These are phyloP conservation scores for Sinonovacula constricta DNA, from an alignment of 1,140 invertebrate genomes.

Conservation along the genomic window DNA sequence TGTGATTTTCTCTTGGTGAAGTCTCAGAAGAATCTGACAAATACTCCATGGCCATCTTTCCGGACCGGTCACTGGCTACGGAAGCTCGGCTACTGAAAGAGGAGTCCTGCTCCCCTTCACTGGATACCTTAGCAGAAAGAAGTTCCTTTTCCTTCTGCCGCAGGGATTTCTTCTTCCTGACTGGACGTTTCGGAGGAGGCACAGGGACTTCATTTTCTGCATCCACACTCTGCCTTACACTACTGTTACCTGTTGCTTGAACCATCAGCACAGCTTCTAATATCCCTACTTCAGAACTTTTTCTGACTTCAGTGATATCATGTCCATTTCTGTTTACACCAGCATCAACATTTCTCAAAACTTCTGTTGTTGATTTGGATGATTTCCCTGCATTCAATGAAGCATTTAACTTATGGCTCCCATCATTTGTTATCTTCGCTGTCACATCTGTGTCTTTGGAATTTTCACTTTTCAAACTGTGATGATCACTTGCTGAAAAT, in stretches of 20 bases:
- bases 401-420: not conserved
- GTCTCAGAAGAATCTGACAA: slow-evolving; percentile 52
- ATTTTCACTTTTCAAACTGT: too few relatives aligned
- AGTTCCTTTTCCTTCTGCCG: slow-evolving; percentile 7
- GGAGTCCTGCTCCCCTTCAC: too few relatives aligned
- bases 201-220: not conserved
- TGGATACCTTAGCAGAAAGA: not conserved
- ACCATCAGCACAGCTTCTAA: too few relatives aligned
- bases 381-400: not conserved
- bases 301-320: too few relatives aligned
- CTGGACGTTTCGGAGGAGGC: slow-evolving; percentile 35
- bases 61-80: too few relatives aligned
- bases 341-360: not conserved
- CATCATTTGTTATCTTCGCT: too few relatives aligned
- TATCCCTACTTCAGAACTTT: not conserved
- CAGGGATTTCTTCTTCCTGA: slow-evolving; percentile 44
- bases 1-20: slow-evolving; percentile 56
- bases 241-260: not conserved
- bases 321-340: too few relatives aligned
- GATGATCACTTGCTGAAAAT: too few relatives aligned
- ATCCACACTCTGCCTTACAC: not conserved
- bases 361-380: not conserved
- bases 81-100: too few relatives aligned
- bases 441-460: too few relatives aligned
- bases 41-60: slow-evolving; percentile 45